phyloP scores from a whole-genome alignment of 2,797 vertebrate genomes.

The Hyperoplus immaculatus region DNA sequence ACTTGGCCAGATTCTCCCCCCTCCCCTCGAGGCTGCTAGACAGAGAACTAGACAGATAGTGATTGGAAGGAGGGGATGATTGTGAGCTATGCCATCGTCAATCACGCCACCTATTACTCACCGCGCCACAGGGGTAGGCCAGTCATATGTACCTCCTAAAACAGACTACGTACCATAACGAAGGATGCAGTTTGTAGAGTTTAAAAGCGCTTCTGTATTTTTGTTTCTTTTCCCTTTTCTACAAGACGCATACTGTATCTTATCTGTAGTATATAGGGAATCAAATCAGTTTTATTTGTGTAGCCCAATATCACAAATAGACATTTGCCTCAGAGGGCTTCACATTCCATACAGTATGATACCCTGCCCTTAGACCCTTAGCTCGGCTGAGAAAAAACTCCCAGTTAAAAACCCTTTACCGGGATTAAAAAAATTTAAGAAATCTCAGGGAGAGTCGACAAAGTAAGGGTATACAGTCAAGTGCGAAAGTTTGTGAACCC shows the following conservation, averaged over 20 bases:
- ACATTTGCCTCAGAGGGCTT: no score
- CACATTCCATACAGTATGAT: no score
- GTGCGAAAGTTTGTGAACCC: no score
- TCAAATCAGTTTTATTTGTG: background rate
- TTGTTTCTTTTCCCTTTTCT: constrained; percentile 5
- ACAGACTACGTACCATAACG: constrained; percentile 37
- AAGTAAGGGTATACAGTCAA: no score
- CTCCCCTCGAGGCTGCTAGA: constrained; percentile 18
- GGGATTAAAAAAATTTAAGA: no score
- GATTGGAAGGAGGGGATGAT: constrained; percentile 57
- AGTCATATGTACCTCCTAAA: constrained; percentile 45
- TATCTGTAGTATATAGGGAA: constrained; percentile 12
- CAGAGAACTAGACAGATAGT: constrained; percentile 55
- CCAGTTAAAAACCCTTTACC: no score
- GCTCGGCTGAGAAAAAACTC: no score
- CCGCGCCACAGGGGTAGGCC: constrained; percentile 51
- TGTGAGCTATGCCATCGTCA: constrained; percentile 69
- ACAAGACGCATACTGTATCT: constrained; percentile 11
- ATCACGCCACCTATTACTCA: constrained; percentile 73
- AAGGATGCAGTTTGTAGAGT: constrained; percentile 45
- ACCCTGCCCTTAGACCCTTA: no score
- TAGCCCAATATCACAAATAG: no score
- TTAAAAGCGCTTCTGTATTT: constrained; percentile 23
- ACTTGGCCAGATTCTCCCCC: constrained; percentile 36
- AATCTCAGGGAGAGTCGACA: no score